phyloP scores from a whole-genome alignment of 2,888 invertebrate genomes.

The Gastrophysa polygoni region DNA sequence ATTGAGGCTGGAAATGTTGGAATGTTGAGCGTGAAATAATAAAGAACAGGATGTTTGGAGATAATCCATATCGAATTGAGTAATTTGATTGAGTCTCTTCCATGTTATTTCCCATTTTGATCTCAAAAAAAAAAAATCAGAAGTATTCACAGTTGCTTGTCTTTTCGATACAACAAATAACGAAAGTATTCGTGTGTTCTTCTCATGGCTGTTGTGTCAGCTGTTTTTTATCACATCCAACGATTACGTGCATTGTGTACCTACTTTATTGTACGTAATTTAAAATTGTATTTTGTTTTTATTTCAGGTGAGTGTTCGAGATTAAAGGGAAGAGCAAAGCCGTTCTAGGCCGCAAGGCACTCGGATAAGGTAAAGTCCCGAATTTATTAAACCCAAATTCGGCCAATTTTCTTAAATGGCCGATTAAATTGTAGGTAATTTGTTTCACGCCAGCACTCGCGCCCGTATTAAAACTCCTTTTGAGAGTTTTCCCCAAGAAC shows the following conservation, averaged over 20 bases:
- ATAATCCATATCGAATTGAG: too few relatives aligned
- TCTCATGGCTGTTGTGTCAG: too few relatives aligned
- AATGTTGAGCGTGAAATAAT: too few relatives aligned
- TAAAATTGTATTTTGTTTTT: conserved; percentile 49
- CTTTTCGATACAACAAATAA: too few relatives aligned
- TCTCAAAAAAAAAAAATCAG: too few relatives aligned
- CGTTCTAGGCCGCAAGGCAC: conserved; percentile 46
- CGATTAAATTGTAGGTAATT: conserved; percentile 59
- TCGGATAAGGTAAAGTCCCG: conserved; percentile 58
- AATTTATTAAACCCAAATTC: conserved; percentile 59
- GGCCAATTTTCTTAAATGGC: conserved; percentile 59
- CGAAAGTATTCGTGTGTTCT: too few relatives aligned
- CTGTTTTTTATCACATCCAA: not conserved
- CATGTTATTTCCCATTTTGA: too few relatives aligned
- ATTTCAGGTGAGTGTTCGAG: conserved; percentile 51
- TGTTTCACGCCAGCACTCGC: conserved; percentile 51
- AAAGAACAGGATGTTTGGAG: too few relatives aligned
- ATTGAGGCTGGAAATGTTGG: too few relatives aligned
- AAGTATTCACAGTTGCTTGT: too few relatives aligned
- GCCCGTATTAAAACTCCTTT: conserved; percentile 56
- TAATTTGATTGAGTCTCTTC: too few relatives aligned
- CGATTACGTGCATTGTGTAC: conserved; percentile 19
- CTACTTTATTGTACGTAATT: conserved; percentile 37
- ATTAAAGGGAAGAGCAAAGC: conserved; percentile 33
- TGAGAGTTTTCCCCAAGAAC: conserved; percentile 48